These are phyloP conservation scores for Calypte anna DNA, from an alignment of 2,113 vertebrate genomes.

Conservation along the genomic window DNA sequence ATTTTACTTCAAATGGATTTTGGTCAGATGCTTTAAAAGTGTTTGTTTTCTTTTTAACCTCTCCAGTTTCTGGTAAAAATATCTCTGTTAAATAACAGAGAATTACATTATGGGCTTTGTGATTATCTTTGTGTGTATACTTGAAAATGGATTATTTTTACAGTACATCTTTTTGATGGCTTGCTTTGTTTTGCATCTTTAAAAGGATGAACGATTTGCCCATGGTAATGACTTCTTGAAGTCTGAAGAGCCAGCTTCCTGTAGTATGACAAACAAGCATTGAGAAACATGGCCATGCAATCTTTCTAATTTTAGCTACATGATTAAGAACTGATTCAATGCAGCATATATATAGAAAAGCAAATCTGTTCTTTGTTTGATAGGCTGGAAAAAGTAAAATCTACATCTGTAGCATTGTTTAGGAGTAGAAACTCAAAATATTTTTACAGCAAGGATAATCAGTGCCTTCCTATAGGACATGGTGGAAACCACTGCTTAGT, in stretches of 20 bases:
- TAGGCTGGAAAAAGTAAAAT: neutral
- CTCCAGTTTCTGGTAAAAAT: neutral
- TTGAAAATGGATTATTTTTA: neutral
- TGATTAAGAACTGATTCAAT: neutral
- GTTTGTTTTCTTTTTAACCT: accelerated
- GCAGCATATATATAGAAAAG: neutral
- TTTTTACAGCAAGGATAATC: neutral
- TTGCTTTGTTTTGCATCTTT: neutral
- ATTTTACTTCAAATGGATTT: neutral
- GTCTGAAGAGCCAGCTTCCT: neutral
- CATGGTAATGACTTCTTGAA: neutral
- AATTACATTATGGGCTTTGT: neutral
- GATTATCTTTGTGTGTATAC: neutral
- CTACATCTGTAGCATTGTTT: neutral
- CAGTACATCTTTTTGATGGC: neutral
- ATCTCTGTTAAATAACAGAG: neutral
- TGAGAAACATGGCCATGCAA: neutral
- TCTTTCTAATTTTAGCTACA: neutral
- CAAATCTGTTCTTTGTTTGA: neutral
- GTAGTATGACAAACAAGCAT: neutral
- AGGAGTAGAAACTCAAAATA: neutral
- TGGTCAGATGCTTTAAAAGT: neutral
- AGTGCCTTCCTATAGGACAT: neutral
- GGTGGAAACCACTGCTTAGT: neutral
- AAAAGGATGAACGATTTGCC: neutral